A percentile compares a stretch with the other conserved stretches of the same genome.
Evolutionary conservation across 2,797 vertebrate species (phyloP).

Genomic region (Gephyroberyx darwinii): DNA sequence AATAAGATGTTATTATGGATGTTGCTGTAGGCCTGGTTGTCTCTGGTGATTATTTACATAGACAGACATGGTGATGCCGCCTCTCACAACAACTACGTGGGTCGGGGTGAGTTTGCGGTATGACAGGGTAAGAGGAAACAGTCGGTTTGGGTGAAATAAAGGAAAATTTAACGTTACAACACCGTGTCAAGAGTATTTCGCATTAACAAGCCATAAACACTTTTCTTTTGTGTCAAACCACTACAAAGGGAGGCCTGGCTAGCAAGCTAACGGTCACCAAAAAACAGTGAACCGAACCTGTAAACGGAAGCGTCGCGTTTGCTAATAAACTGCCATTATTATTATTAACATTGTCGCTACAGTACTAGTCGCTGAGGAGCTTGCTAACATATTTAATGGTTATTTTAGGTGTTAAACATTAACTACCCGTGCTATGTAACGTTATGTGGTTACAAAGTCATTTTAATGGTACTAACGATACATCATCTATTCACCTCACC

Average conservation of each 20-base stretch:
- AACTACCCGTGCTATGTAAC: neutral
- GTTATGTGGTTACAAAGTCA: neutral
- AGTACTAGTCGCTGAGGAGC: no score
- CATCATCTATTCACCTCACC: neutral
- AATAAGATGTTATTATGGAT: neutral
- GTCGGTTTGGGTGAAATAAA: neutral
- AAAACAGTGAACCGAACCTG: neutral
- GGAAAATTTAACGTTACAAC: neutral
- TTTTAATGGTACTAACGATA: neutral
- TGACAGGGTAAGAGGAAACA: conserved; percentile 65
- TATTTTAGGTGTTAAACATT: neutral
- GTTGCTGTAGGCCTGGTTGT: neutral
- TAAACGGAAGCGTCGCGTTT: neutral
- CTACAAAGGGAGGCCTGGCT: neutral
- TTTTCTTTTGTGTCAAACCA: neutral
- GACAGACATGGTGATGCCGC: conserved; percentile 41
- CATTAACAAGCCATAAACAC: neutral
- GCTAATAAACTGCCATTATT: neutral
- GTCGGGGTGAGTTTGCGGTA: conserved; percentile 59
- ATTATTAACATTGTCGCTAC: neutral
- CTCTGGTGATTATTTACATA: neutral
- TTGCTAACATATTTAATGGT: neutral
- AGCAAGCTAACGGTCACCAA: neutral
- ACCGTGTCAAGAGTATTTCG: neutral
- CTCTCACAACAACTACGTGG: conserved; percentile 36